Percentiles rank a stretch among this genome's conserved stretches.
Conservation (phyloP, 2,888 invertebrate genomes). For the Cephus rjabovi region DNA sequence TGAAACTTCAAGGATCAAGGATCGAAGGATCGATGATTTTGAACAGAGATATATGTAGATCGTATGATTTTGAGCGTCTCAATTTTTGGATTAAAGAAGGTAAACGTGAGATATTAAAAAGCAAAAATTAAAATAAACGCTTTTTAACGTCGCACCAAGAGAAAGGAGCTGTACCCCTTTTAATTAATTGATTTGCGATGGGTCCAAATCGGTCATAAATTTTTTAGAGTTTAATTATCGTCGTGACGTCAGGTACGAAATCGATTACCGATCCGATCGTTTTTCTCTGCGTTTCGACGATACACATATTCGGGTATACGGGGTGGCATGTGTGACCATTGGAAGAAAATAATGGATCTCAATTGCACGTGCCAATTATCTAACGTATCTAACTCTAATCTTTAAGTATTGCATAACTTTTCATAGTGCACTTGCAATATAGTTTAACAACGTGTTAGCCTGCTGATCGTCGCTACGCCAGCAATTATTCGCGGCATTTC, state of each 20-base stretch:
- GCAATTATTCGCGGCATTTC: background rate
- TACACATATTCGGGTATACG: constrained; percentile 26
- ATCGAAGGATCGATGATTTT: background rate
- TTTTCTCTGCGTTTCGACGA: constrained; percentile 4
- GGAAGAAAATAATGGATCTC: background rate
- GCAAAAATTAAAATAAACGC: background rate
- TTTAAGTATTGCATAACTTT: background rate
- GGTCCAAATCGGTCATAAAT: background rate
- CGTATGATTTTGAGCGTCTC: background rate
- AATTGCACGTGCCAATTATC: constrained; percentile 17
- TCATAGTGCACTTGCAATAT: background rate
- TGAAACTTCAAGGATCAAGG: background rate
- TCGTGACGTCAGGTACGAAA: background rate
- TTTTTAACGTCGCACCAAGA: background rate
- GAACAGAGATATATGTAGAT: background rate
- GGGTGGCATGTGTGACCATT: constrained; percentile 18
- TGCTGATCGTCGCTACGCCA: background rate
- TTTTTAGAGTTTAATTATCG: background rate
- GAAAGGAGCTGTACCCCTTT: background rate
- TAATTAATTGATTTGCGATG: background rate
- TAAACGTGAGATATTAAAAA: background rate
- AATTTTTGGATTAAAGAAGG: background rate
- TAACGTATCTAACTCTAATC: background rate
- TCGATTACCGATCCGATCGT: background rate
- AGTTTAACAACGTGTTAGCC: background rate